Evolutionary conservation across 2,888 invertebrate genomes (phyloP), one percentile per base, ranked within the genome.

Genomic region (Cheilosia pagana): DNA sequence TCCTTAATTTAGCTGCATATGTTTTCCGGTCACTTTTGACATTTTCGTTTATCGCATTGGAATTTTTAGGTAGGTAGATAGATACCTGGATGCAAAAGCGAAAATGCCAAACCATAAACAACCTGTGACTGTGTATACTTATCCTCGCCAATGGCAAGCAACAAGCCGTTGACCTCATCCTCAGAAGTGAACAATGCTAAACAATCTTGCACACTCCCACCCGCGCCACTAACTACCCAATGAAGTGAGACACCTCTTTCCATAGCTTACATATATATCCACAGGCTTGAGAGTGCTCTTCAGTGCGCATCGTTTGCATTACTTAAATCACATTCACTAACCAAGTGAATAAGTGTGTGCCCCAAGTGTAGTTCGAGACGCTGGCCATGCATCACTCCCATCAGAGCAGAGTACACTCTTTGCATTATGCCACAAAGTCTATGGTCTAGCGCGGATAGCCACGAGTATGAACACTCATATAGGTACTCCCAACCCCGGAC

Each of bases 371-470:
- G 65, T 41, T 65, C 65, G 52, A 39, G 39, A 43, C 67, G 28
- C 21, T 16, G 19, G 41, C 41, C 43, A 67, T 67, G 53, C 67
- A 67, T 67, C 67, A 67, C 67, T 60, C n/a, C 25, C 25, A n/a
- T n/a, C n/a, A 10, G 21, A 14, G 23, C 12, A 1, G 60, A 28
- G 28, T 60, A 35, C 12, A 48, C 55, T 57, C 68, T 28, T 8
- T 28, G 25, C 25, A 28, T 28, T 28, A 28, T 28, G 28, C 28
- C 28, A 28, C 2, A 8, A 2, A 28, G 28, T 28, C 28, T 70
- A 70, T 70, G 55, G 43, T 8, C 31, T 19, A 28, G 67, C 16
- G 41, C 43, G 31, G 45, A 21, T 14, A 31, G 31, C 10, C 10
- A 31, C 31, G 12, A 12, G 35, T 35, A 35, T 0, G 35, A 12